Base-by-base conservation (phyloP, 2,797 vertebrate species). In the Enteromius paludinosus region DNA sequence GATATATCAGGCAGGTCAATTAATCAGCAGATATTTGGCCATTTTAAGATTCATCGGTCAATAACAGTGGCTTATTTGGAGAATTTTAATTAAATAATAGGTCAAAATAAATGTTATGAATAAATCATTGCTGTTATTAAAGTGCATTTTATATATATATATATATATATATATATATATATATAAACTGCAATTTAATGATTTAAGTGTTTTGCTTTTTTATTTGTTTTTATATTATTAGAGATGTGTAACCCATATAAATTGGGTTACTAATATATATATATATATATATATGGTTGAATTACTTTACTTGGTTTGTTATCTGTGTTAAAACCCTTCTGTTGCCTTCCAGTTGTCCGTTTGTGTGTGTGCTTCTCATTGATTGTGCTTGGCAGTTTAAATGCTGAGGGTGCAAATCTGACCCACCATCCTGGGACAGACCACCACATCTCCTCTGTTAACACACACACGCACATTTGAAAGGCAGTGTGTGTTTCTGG, bases 401-500 rank as follows among this genome's bases (percentile, higher is more conserved):
- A 90, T 82, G 74, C 83, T 54, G 70, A 87, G 43, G 18, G 30
- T 35, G 30, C 17, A 20, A 11, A 43, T 61, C 61, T 65, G 64
- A 68, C 47, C 84, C 83, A 87, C 87, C 64, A 64, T 90, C 90
- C 89, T 86, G 87, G 90, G 89, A 91, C 92, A 64, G 91, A 74
- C 47, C 23, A 54, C 65, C 59, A 47, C 59, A 38, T n/a, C 12
- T 79, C 91, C 86, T 89, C 89, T 87, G 89, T 56, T 73, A 12
- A 6, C 61, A 72, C 35, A 82, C 73, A 86, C 38, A 38, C 88
- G 87, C 87, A 88, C 87, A 87, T 80, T 84, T 85, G 90, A 59
- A 12, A 33, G 41, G 49, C 90, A 89, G 87, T 91, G 88, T 93
- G 92, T 87, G 85, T 87, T 89, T 91, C 92, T 91, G 91, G 90